Conservation (phyloP, 2,113 vertebrate genomes). For the Brevimyrus niger region DNA sequence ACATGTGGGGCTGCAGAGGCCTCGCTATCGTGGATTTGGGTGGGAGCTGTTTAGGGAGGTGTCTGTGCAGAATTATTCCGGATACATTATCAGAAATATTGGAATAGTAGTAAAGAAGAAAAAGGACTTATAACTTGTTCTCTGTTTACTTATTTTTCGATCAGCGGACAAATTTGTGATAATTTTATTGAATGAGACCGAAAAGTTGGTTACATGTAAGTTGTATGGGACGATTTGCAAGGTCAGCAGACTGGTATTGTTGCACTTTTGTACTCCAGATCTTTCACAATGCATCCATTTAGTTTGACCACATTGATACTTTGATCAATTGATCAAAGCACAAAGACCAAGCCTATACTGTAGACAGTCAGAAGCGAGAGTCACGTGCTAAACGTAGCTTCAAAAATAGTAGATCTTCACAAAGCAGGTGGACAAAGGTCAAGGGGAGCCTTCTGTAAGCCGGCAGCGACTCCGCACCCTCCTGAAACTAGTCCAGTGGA, state of each 20-base stretch:
- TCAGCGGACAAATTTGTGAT: background rate
- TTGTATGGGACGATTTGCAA: background rate
- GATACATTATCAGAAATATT: background rate
- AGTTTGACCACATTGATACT: background rate
- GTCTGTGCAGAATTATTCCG: background rate
- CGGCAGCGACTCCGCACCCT: background rate
- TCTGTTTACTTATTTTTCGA: background rate
- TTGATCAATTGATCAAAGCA: background rate
- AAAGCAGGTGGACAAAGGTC: background rate
- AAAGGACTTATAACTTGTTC: background rate
- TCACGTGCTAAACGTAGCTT: background rate
- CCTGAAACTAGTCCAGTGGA: background rate
- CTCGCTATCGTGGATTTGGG: background rate
- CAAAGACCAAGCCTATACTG: background rate
- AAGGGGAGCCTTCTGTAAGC: background rate
- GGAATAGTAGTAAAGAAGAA: background rate
- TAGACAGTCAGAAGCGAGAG: background rate
- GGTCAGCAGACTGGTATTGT: background rate
- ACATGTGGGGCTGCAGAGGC: background rate
- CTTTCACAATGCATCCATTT: background rate
- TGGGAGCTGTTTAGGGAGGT: background rate
- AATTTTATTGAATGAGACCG: background rate
- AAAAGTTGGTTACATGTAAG: background rate
- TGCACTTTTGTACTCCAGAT: background rate
- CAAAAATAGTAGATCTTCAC: background rate